These are phyloP conservation scores for Netelia melanura DNA, from an alignment of 2,888 invertebrate species.

Conservation along the genomic window DNA sequence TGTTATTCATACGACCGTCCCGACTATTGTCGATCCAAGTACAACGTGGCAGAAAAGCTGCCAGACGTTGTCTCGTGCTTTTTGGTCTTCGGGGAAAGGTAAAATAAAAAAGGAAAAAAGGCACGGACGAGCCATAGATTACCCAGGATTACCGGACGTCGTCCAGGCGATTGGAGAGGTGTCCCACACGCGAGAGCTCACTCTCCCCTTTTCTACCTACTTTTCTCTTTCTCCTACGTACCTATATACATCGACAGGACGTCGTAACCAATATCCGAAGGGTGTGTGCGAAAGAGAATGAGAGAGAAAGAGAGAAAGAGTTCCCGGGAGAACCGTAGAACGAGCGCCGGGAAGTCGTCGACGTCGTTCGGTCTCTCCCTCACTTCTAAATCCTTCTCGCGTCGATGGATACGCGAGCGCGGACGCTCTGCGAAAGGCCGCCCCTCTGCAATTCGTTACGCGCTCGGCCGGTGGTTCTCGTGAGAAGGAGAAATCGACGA, in stretches of 20 bases:
- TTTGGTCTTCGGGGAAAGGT: neutral
- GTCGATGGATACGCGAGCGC: slow-evolving; percentile 57
- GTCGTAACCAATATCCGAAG: slow-evolving; percentile 66
- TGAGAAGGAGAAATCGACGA: slow-evolving; percentile 57
- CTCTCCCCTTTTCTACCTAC: slow-evolving; percentile 36
- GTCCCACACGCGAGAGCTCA: slow-evolving; percentile 54
- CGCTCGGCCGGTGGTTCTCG: slow-evolving; percentile 47
- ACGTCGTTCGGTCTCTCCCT: slow-evolving; percentile 35
- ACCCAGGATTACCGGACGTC: slow-evolving; percentile 66
- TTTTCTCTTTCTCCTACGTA: slow-evolving; percentile 20
- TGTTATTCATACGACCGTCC: no score
- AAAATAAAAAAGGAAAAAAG: slow-evolving; percentile 46
- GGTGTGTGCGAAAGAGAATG: slow-evolving; percentile 57
- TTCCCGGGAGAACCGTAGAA: slow-evolving; percentile 34
- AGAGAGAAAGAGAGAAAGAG: slow-evolving; percentile 33
- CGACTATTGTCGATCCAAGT: no score
- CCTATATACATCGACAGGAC: slow-evolving; percentile 17
- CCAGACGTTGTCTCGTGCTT: neutral
- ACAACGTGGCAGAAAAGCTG: neutral
- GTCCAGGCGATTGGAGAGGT: slow-evolving; percentile 65
- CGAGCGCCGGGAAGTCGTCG: slow-evolving; percentile 72
- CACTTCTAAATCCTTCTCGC: slow-evolving; percentile 63
- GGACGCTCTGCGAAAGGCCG: slow-evolving; percentile 16
- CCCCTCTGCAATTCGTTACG: slow-evolving; percentile 61
- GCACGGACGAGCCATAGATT: slow-evolving; percentile 60